These are phyloP conservation scores for Periplaneta americana DNA, from an alignment of 1,140 invertebrate species.

Conservation along the genomic window DNA sequence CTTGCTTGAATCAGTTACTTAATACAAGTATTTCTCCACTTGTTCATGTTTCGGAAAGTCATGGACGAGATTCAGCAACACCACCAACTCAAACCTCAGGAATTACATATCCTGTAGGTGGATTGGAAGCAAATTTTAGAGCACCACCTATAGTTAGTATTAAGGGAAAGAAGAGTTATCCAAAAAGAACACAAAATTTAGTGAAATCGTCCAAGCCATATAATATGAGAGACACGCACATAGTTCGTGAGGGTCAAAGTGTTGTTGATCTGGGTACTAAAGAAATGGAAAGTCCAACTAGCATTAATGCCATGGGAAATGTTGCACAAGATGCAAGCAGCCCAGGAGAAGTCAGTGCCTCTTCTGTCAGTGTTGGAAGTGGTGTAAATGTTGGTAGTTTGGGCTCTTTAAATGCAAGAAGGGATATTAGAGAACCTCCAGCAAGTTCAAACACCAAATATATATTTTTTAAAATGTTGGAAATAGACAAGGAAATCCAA, in stretches of 20 bases:
- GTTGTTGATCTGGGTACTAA: too few relatives aligned
- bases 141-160: not conserved
- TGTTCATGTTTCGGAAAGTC: not conserved
- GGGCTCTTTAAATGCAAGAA: not conserved
- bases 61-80: not conserved
- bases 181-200: too few relatives aligned
- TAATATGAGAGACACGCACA: not conserved
- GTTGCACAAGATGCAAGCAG: not conserved
- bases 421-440: not conserved
- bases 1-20: not conserved
- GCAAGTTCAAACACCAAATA: not conserved
- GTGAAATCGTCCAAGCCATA: not conserved
- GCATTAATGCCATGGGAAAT: not conserved
- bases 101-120: not conserved
- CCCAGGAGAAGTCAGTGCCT: not conserved
- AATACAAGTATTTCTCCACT: not conserved
- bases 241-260: not conserved
- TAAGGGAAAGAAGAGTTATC: not conserved
- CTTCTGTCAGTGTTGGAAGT: not conserved
- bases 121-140: not conserved
- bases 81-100: not conserved
- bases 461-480: constrained; percentile 31
- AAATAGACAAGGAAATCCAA: constrained; percentile 39
- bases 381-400: not conserved
- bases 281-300: not conserved